Evolutionary conservation across 2,888 invertebrate species (phyloP), one percentile per base, ranked within the genome.

Genomic region (Drosophila neotestacea): DNA sequence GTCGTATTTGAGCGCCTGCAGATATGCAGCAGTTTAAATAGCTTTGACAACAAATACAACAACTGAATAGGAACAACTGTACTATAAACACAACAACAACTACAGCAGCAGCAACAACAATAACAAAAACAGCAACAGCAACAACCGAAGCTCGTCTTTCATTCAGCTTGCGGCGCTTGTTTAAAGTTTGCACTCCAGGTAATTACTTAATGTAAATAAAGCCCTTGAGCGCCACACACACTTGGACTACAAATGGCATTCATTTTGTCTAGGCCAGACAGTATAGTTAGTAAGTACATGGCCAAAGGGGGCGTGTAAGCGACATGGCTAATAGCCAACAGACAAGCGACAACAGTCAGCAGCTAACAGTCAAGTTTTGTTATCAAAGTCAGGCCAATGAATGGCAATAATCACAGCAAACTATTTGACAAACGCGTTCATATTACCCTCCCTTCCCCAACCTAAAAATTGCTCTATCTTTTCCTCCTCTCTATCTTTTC

Each of bases 201-300:
- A 83, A 83, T 86, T 84, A 81, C 79, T 70, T 81, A 84, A 83
- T 81, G 85, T 72, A 86, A 83, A 81, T 79, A 73, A 70, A 79
- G 68, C 66, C 81, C 71, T 34, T 39, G 60, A 58, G 81, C 77
- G 22, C 44, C 54, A 55, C 67, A 58, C 63, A 60, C 63, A 60
- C 64, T 79, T 54, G 54, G 74, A 71, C 80, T 72, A 77, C 71
- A 82, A 84, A 82, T 81, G 67, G 63, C 79, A 76, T 55, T 66
- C 61, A 79, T 70, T 72, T 62, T 54, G 58, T 11, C 6, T 46
- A 22, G 46, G 39, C 51, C 54, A 22, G 44, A 52, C 36, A 38
- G 22, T 32, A 22, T 22, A 22, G 22, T 22, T 10, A 16, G 36
- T 11, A 13, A 7, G 46, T 2, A 6, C n/a, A 22, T 30, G 7